phyloP scores from a whole-genome alignment of 2,113 vertebrate genomes.

The Alethe diademata region DNA sequence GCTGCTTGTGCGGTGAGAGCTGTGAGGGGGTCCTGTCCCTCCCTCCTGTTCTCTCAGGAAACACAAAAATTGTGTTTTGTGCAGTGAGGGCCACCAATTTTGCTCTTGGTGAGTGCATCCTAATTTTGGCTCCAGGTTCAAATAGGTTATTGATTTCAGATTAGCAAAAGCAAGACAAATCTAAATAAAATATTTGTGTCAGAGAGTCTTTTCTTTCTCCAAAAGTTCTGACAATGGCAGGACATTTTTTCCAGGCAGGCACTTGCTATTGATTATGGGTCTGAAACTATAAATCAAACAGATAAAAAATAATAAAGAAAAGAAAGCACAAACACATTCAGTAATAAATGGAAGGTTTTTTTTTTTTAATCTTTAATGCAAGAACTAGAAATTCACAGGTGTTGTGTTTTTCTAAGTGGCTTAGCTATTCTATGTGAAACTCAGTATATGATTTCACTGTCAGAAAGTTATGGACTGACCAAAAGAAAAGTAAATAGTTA shows the following conservation, averaged over 20 bases:
- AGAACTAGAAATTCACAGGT: neutral
- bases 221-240: neutral
- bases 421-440: neutral
- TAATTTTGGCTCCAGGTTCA: neutral
- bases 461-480: neutral
- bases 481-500: neutral
- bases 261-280: neutral
- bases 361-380: neutral
- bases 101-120: accelerated
- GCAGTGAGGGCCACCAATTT: accelerated
- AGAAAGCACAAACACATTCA: neutral
- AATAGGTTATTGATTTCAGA: neutral
- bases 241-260: neutral
- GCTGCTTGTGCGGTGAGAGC: neutral
- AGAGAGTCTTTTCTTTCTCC: neutral
- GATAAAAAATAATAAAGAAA: neutral
- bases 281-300: neutral
- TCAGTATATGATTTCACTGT: neutral
- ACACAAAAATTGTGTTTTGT: neutral
- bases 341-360: neutral
- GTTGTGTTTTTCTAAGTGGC: neutral
- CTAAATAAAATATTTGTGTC: neutral
- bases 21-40: neutral
- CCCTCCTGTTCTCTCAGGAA: neutral
- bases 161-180: neutral